A percentile compares a stretch with the other conserved stretches of the same genome.
These are phyloP conservation scores for Pseudoips prasinana DNA, from an alignment of 2,888 invertebrate species.

Conservation along the genomic window DNA sequence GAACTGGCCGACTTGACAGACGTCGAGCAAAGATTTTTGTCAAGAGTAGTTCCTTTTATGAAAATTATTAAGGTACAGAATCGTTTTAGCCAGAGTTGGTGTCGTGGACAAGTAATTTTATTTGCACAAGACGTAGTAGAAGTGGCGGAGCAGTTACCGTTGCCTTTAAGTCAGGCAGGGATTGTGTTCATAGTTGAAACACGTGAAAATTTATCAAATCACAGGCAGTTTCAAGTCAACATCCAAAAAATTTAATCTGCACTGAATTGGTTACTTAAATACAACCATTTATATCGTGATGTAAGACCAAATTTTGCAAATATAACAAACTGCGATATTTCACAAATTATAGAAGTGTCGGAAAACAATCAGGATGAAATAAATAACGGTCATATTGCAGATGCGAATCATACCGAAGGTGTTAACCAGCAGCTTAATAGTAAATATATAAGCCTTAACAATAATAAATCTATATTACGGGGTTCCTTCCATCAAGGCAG, in stretches of 20 bases:
- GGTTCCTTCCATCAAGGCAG: no score
- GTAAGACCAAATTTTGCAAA: no score
- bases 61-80: conserved; percentile 25
- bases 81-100: conserved; percentile 24
- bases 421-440: no score
- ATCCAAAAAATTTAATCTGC: conserved; percentile 8
- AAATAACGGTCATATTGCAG: no score
- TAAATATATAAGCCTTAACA: no score
- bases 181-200: conserved; percentile 10
- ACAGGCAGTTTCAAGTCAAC: conserved; percentile 6
- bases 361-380: no score
- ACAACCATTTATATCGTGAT: conserved; percentile 5
- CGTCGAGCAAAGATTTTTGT: conserved; percentile 23
- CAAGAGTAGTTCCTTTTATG: conserved; percentile 26
- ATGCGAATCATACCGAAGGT: no score
- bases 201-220: conserved; percentile 8
- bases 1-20: conserved; percentile 20
- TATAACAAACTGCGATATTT: no score
- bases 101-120: conserved; percentile 25
- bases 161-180: conserved; percentile 3
- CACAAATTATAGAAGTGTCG: no score
- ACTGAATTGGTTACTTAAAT: conserved; percentile 4
- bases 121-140: conserved; percentile 10
- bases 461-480: no score
- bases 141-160: conserved; percentile 10